Evolutionary conservation across 2,797 vertebrate genomes (phyloP).

Genomic region (Chromis chromis): DNA sequence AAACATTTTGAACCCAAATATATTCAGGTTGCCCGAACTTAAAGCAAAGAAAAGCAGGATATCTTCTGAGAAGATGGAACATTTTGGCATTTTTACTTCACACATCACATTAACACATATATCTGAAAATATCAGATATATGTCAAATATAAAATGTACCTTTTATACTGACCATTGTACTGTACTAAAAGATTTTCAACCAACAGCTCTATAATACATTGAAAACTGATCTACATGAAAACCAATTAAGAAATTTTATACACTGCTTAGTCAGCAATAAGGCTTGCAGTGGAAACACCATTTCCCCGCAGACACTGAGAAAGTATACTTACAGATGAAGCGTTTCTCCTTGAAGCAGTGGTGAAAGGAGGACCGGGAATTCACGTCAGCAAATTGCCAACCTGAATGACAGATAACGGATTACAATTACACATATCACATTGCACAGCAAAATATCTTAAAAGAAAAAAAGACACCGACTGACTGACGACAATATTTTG

Average conservation of each 20-base stretch:
- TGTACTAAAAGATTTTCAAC: not conserved
- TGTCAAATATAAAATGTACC: too few species aligned
- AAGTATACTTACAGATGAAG: slow-evolving; percentile 49
- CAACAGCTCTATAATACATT: not conserved
- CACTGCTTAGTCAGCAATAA: slow-evolving; percentile 11
- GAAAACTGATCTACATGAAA: slow-evolving; percentile 18
- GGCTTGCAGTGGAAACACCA: not conserved
- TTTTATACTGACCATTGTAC: not conserved
- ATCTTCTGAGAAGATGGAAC: too few species aligned
- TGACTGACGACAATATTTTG: not conserved
- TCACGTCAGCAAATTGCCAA: slow-evolving; percentile 46
- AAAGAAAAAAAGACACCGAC: slow-evolving; percentile 3
- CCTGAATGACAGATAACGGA: slow-evolving; percentile 43
- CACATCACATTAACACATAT: too few species aligned
- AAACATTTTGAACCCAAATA: too few species aligned
- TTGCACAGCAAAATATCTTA: slow-evolving; percentile 13
- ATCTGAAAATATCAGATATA: too few species aligned
- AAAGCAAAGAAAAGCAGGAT: too few species aligned
- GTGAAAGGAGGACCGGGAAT: slow-evolving; percentile 11
- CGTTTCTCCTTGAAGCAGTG: not conserved
- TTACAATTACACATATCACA: slow-evolving; percentile 34
- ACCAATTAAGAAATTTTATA: slow-evolving; percentile 21
- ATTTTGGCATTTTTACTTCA: too few species aligned
- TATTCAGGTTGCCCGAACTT: too few species aligned
- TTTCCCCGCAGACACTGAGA: not conserved